Conservation (phyloP, 64 coral and sea anemone species). For the Porites lutea region DNA sequence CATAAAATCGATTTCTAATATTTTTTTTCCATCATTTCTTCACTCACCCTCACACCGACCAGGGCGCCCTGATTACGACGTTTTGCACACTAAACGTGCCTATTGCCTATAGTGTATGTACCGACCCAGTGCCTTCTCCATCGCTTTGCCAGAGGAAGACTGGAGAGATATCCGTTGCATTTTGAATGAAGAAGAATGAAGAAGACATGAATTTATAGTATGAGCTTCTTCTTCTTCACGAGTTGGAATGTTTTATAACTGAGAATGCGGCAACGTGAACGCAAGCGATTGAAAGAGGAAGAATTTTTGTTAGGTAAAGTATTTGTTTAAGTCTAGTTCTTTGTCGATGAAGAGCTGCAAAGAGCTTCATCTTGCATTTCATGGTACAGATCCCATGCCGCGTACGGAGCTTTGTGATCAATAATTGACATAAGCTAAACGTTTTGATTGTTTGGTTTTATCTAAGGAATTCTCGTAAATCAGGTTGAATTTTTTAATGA, state of each 20-base stretch:
- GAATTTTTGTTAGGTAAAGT: not conserved
- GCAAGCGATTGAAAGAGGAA: constrained; percentile 6
- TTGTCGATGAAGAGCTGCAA: too few species aligned
- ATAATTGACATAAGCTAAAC: too few species aligned
- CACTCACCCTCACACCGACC: too few species aligned
- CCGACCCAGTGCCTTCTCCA: not conserved
- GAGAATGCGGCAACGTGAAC: not conserved
- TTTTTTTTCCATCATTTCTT: too few species aligned
- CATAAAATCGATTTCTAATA: too few species aligned
- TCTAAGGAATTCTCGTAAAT: too few species aligned
- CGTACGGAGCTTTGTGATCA: too few species aligned
- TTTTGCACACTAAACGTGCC: constrained; percentile 21
- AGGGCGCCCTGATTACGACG: too few species aligned
- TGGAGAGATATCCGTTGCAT: constrained; percentile 31
- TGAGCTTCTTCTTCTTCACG: not conserved
- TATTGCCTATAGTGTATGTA: not conserved
- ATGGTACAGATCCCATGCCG: too few species aligned
- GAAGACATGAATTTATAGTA: not conserved
- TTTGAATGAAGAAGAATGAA: not conserved
- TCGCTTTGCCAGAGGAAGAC: not conserved
- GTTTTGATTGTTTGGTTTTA: too few species aligned
- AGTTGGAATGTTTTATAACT: not conserved
- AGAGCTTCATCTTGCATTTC: not conserved
- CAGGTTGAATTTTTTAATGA: too few species aligned
- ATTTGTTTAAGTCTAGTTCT: not conserved